Conservation (phyloP, 2,113 vertebrate genomes). For the Lepisosteus oculatus region DNA sequence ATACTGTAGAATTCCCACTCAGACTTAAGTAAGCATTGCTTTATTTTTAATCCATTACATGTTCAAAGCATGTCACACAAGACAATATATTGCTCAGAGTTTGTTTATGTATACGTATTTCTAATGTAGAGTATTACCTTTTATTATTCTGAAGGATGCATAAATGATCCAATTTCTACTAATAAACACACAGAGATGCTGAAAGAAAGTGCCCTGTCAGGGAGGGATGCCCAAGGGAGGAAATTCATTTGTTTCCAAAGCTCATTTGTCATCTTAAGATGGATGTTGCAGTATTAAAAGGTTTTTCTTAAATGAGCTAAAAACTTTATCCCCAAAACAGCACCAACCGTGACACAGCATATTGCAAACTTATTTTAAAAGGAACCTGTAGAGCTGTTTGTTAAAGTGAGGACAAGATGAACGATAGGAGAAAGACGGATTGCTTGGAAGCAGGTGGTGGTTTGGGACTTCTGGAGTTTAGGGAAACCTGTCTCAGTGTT, state of each 20-base stretch:
- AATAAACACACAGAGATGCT: background rate
- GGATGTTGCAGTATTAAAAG: background rate
- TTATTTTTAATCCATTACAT: no score
- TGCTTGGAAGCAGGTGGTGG: background rate
- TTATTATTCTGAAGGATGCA: no score
- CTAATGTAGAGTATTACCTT: no score
- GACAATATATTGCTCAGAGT: no score
- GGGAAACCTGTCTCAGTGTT: background rate
- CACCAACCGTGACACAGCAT: background rate
- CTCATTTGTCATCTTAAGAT: conserved; percentile 1
- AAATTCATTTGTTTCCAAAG: background rate
- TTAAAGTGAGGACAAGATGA: background rate
- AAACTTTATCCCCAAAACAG: background rate
- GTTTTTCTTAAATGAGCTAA: background rate
- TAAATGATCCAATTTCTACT: background rate
- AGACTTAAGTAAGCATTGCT: no score
- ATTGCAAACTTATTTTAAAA: background rate
- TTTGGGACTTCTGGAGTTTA: background rate
- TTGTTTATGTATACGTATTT: no score
- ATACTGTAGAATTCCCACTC: no score
- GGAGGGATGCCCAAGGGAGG: background rate
- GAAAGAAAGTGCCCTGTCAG: background rate
- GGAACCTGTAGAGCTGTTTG: background rate
- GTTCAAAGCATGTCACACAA: no score
- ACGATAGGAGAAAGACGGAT: background rate